Percentiles rank a stretch among this genome's conserved stretches.
phyloP scores from a whole-genome alignment of 2,797 vertebrate genomes.

The Labroides dimidiatus region DNA sequence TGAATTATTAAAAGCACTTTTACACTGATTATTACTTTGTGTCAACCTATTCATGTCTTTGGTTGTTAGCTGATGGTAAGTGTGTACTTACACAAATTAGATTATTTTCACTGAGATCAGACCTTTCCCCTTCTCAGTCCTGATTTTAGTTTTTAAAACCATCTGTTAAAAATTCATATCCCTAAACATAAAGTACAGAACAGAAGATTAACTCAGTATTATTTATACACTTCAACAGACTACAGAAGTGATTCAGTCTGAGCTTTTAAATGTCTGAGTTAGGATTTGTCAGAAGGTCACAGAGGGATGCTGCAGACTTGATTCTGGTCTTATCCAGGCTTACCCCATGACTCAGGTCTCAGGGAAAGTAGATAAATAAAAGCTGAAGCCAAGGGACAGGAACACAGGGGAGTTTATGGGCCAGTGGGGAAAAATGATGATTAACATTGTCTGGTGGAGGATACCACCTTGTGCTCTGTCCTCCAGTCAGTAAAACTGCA shows the following conservation, averaged over 20 bases:
- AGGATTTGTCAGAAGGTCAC: conserved; percentile 21
- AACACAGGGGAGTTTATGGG: conserved; percentile 22
- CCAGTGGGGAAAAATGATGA: conserved; percentile 14
- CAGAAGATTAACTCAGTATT: conserved; percentile 8
- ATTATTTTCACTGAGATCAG: too few relatives aligned
- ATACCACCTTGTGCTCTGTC: conserved; percentile 7
- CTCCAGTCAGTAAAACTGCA: conserved; percentile 42
- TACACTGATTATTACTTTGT: too few relatives aligned
- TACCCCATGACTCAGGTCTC: conserved; percentile 19
- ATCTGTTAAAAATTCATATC: too few relatives aligned
- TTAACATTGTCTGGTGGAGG: conserved; percentile 32
- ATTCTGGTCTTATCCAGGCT: conserved; percentile 37
- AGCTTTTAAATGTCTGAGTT: conserved; percentile 14
- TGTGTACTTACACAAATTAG: too few relatives aligned
- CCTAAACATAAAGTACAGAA: conserved; percentile 3
- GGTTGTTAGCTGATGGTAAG: too few relatives aligned
- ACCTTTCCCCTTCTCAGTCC: too few relatives aligned
- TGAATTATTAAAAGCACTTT: too few relatives aligned
- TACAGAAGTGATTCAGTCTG: conserved; percentile 4
- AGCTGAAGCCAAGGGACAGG: conserved; percentile 39
- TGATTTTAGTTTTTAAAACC: too few relatives aligned
- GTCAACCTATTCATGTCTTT: too few relatives aligned
- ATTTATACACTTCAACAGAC: conserved; percentile 20
- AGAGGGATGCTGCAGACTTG: conserved; percentile 13
- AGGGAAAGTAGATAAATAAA: conserved; percentile 42